Evolutionary conservation across 1,140 invertebrate genomes (phyloP), one percentile per base, ranked within the genome.

Genomic region (Drosophila grimshawi): DNA sequence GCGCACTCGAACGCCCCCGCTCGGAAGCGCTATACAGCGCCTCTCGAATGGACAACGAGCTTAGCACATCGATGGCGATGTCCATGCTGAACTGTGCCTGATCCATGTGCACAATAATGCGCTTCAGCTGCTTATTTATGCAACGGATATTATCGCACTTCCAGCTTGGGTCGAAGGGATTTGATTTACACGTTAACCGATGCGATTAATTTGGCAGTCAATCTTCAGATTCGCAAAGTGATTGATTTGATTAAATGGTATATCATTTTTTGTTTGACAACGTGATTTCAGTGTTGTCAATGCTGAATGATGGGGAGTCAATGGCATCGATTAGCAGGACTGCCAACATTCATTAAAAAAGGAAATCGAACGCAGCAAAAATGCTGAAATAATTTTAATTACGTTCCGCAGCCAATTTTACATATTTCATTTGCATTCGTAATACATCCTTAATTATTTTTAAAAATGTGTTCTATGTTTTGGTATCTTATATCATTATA

Each of bases 1-100:
- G 3, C 78, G 71, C 4, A 70, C 61, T 3, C 56, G 53, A 7
- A 78, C 56, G 6, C 70, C 70, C 70, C 11, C 77, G 74, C 1
- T n/a, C 5, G 5, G 5, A 8, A 3, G 49, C 75, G 3, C 5
- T 2, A 0, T 8, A 5, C 37, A 80, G 6, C 1, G 60, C 49
- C 1, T 33, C 3, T 0, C 8, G 37, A 45, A 79, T 70, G 5
- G 27, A 2, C 7, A n/a, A 7, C 3, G 48, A 62, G 29, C 19
- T 19, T 11, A 80, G 43, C 3, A 51, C 10, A 43, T 63, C 71
- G 5, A 79, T 64, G 27, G 76, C 78, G 2, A 69, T 3, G 27
- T 74, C 64, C 6, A 80, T 80, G 29, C 53, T 32, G 7, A 41
- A 59, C 29, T 32, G 27, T n/a, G 66, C 62, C 3, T 1, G 32